Evolutionary conservation across 2,797 vertebrate species (phyloP).

Genomic region (Neostethus bicornis): DNA sequence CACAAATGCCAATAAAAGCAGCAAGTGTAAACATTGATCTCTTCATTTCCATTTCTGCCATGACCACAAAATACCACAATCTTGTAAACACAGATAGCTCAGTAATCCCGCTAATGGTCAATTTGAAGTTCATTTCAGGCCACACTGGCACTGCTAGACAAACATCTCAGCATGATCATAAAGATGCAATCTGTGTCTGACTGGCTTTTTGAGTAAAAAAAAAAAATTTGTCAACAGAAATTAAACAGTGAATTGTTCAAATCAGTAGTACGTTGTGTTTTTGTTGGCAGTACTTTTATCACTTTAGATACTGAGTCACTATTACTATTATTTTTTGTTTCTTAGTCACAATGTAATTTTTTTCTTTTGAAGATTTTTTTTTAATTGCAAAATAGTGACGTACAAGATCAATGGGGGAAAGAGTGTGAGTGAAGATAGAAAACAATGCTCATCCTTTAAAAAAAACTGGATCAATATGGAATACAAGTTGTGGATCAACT

Average conservation of each 20-base stretch:
- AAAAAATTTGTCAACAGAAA: background rate
- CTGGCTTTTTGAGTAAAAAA: background rate
- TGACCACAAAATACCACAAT: background rate
- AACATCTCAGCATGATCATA: constrained; percentile 21
- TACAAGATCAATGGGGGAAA: no score
- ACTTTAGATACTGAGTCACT: background rate
- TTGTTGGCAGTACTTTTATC: background rate
- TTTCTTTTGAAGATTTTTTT: no score
- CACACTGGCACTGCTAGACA: constrained; percentile 2
- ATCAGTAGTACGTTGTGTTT: background rate
- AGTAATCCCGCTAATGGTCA: constrained; percentile 22
- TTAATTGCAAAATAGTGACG: no score
- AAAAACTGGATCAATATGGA: no score
- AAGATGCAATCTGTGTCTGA: constrained; percentile 20
- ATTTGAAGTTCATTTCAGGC: constrained; percentile 26
- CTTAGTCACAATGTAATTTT: background rate
- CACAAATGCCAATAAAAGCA: background rate
- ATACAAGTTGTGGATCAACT: no score
- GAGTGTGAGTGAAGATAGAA: no score
- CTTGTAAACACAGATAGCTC: background rate
- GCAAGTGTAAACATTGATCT: background rate
- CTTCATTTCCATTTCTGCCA: background rate
- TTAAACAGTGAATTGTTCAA: background rate
- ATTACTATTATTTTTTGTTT: no score
- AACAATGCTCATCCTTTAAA: no score